A percentile compares a stretch with the other conserved stretches of the same genome.
Conservation (phyloP, 2,797 vertebrate genomes). For the Ispidina picta region DNA sequence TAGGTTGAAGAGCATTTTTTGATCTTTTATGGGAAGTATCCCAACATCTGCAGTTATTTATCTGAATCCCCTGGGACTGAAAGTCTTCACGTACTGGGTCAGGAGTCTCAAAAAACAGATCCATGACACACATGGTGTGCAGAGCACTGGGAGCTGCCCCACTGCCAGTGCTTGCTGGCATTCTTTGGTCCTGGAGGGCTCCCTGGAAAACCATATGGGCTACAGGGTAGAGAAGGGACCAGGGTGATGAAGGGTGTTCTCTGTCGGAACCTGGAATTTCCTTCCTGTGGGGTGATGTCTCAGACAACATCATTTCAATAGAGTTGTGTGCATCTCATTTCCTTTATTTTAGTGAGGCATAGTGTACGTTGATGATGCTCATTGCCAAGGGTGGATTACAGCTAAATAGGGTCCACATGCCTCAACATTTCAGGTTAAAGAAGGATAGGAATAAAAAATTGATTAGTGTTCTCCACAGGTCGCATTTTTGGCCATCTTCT, state of each 20-base stretch:
- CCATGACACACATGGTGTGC: background rate
- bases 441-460: background rate
- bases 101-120: background rate
- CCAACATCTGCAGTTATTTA: background rate
- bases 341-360: slow-evolving; percentile 12
- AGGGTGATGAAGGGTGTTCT: background rate
- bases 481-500: background rate
- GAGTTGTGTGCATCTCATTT: slow-evolving; percentile 56
- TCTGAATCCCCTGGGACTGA: background rate
- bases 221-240: background rate
- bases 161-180: rapidly evolving
- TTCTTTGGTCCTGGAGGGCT: background rate
- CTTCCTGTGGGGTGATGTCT: slow-evolving; percentile 14
- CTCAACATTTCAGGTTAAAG: background rate
- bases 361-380: background rate
- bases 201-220: background rate
- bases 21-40: background rate
- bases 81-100: background rate
- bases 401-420: slow-evolving; percentile 25
- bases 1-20: background rate
- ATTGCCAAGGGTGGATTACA: slow-evolving; percentile 13
- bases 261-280: slow-evolving; percentile 38
- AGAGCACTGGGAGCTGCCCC: background rate
- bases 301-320: background rate
- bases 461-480: background rate